A percentile compares a stretch with the other conserved stretches of the same genome.
These are phyloP conservation scores for Notamacropus eugenii DNA, from an alignment of 2,797 vertebrate species.

Conservation along the genomic window DNA sequence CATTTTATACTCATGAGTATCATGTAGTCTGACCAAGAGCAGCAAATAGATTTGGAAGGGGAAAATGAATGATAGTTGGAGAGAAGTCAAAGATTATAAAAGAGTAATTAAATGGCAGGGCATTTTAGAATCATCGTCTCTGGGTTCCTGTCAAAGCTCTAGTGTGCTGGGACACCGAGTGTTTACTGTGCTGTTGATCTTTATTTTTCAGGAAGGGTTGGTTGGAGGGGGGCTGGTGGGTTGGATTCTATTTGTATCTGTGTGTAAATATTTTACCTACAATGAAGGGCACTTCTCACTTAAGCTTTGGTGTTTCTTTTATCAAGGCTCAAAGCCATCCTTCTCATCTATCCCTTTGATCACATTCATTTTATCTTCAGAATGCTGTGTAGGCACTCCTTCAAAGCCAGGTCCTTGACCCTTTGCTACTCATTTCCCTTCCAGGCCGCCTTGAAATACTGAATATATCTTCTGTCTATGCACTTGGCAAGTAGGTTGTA, in stretches of 20 bases:
- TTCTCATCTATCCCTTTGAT: background rate
- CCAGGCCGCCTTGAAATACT: background rate
- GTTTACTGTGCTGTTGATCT: background rate
- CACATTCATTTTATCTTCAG: background rate
- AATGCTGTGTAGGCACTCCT: background rate
- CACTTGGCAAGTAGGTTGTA: background rate
- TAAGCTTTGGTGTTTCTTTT: background rate
- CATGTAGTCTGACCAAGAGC: background rate
- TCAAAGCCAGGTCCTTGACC: constrained; percentile 2
- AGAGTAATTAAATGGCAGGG: background rate
- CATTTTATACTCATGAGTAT: constrained; percentile 27
- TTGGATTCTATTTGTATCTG: background rate
- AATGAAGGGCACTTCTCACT: background rate
- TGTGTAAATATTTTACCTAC: background rate
- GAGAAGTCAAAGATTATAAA: background rate
- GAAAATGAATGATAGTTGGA: background rate
- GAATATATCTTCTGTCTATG: background rate
- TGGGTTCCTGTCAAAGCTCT: background rate
- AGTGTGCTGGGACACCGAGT: background rate
- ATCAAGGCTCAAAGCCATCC: background rate
- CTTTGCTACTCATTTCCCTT: background rate
- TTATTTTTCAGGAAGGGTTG: background rate
- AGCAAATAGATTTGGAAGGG: background rate
- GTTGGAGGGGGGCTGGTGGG: background rate
- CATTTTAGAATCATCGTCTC: background rate